Conservation (phyloP, 1,140 invertebrate genomes). For the Cydia fagiglandana region DNA sequence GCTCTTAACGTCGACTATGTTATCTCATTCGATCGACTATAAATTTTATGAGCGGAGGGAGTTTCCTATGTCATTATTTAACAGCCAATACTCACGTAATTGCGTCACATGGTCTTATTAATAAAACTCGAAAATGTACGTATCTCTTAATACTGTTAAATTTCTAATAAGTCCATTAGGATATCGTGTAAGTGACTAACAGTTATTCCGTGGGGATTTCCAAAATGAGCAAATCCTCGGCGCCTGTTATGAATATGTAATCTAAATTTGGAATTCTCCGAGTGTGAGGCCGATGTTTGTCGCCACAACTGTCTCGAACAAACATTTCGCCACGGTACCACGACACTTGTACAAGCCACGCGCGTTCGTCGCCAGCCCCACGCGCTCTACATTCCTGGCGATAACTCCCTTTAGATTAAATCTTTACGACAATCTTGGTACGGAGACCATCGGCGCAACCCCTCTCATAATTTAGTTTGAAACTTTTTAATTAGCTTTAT, state of each 20-base stretch:
- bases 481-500: constrained; percentile 80
- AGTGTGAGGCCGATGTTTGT: constrained; percentile 77
- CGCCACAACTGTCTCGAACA: constrained; percentile 67
- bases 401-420: constrained; percentile 70
- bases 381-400: constrained; percentile 53
- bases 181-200: constrained; percentile 43
- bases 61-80: constrained; percentile 40
- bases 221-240: constrained; percentile 68
- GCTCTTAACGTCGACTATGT: constrained; percentile 76
- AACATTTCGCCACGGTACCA: constrained; percentile 71
- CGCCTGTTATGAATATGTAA: constrained; percentile 79
- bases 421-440: constrained; percentile 73
- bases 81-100: not conserved
- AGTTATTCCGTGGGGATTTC: constrained; percentile 66
- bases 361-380: constrained; percentile 37
- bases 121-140: too few species aligned
- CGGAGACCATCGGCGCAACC: constrained; percentile 67
- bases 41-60: constrained; percentile 78
- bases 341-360: constrained; percentile 50
- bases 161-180: not conserved
- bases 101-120: too few species aligned
- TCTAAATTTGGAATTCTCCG: constrained; percentile 78
- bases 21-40: constrained; percentile 79
- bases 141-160: not conserved
- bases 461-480: constrained; percentile 79